Percentiles rank a stretch among this genome's conserved stretches.
Conservation (phyloP, 1,140 invertebrate species). For the Drosophila varians region DNA sequence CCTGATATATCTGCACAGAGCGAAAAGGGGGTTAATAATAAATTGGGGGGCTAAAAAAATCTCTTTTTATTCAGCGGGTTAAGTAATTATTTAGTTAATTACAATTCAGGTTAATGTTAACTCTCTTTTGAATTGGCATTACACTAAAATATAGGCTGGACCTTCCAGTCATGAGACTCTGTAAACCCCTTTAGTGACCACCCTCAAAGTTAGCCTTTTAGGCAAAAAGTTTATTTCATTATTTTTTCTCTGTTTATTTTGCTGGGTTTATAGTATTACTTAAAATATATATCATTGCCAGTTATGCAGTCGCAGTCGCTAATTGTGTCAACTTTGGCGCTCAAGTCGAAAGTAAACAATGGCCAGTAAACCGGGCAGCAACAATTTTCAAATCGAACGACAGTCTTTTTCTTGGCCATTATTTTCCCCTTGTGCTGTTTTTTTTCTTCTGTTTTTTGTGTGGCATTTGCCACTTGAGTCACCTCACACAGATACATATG, state of each 20-base stretch:
- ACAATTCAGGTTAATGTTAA: no score
- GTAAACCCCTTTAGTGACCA: not conserved
- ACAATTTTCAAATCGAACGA: conserved; percentile 27
- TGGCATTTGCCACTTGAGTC: conserved; percentile 20
- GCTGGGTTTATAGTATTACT: not conserved
- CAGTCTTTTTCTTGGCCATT: conserved; percentile 17
- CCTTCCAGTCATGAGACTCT: no score
- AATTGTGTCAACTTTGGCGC: conserved; percentile 32
- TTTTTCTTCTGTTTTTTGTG: not conserved
- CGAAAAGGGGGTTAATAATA: no score
- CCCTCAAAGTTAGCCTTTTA: conserved; percentile 16
- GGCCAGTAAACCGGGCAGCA: not conserved
- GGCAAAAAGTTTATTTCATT: conserved; percentile 17
- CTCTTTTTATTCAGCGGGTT: not conserved
- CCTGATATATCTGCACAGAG: not conserved
- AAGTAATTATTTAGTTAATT: not conserved
- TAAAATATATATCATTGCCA: conserved; percentile 25
- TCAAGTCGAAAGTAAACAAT: conserved; percentile 39
- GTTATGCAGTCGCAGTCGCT: conserved; percentile 21
- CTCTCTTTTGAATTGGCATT: no score
- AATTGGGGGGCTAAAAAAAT: no score
- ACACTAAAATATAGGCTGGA: no score
- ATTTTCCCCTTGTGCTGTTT: conserved; percentile 1
- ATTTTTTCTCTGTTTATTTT: conserved; percentile 7
- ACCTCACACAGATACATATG: conserved; percentile 19